These are phyloP conservation scores for Tiliacea aurago DNA, from an alignment of 2,888 invertebrate genomes.

Conservation along the genomic window DNA sequence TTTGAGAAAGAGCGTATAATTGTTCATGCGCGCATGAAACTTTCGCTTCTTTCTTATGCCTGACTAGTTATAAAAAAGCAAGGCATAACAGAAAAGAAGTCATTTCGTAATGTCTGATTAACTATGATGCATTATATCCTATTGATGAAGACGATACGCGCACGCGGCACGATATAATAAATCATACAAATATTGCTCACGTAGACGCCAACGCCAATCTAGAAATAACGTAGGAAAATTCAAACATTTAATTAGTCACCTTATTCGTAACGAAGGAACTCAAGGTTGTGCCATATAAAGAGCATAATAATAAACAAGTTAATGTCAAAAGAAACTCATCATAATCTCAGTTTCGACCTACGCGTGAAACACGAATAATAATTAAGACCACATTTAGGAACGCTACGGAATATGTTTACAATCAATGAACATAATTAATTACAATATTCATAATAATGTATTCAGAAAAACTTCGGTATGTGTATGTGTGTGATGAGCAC, in stretches of 20 bases:
- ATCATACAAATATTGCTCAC: constrained; percentile 76
- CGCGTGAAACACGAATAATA: constrained; percentile 80
- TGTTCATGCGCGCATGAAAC: constrained; percentile 75
- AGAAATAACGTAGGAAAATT: constrained; percentile 86
- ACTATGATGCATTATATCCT: constrained; percentile 52
- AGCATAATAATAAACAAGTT: constrained; percentile 86
- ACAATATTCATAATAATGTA: constrained; percentile 14
- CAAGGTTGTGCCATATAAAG: constrained; percentile 87
- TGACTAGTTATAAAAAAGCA: constrained; percentile 70
- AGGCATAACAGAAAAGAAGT: constrained; percentile 61
- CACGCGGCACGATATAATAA: constrained; percentile 59
- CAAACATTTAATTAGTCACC: constrained; percentile 87
- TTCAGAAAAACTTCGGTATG: constrained; percentile 13
- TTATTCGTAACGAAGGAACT: constrained; percentile 83
- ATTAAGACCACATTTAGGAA: constrained; percentile 60
- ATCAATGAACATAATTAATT: constrained; percentile 36
- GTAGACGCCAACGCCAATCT: constrained; percentile 80
- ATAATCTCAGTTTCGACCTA: constrained; percentile 85
- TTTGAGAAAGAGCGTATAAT: constrained; percentile 74
- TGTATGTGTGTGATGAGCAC: neutral
- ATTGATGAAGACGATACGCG: constrained; percentile 57
- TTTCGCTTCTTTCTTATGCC: constrained; percentile 82
- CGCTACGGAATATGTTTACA: constrained; percentile 37
- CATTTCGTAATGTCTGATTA: constrained; percentile 66
- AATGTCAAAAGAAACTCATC: constrained; percentile 86